Evolutionary conservation across 2,113 vertebrate genomes (phyloP).

Genomic region (Pleuronectes platessa): DNA sequence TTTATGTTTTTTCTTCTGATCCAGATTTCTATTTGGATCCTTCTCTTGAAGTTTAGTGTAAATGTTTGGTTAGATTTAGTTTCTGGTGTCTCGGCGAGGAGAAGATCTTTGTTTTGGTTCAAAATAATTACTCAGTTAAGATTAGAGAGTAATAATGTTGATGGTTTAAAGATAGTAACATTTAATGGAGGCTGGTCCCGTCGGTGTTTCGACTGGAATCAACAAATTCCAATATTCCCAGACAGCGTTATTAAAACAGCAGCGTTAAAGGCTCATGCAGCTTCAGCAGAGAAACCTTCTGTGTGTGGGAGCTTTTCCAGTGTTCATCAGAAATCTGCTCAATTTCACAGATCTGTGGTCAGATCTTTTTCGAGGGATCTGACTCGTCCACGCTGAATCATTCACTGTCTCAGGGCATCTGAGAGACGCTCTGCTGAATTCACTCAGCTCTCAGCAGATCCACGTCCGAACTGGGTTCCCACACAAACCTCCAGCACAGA

Average conservation of each 20-base stretch:
- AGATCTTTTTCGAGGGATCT: neutral
- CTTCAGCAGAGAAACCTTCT: no score
- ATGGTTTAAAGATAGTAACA: no score
- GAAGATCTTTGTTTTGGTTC: no score
- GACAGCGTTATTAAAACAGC: neutral
- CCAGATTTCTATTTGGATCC: no score
- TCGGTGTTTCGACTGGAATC: neutral
- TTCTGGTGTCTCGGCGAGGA: no score
- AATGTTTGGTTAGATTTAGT: no score
- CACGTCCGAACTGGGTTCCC: neutral
- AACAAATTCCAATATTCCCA: neutral
- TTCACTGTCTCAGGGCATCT: neutral
- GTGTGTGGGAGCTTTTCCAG: neutral
- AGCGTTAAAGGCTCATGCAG: no score
- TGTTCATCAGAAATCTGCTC: neutral
- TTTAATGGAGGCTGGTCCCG: no score
- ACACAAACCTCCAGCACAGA: neutral
- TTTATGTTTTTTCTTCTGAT: no score
- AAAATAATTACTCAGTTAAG: no score
- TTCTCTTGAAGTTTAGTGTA: no score
- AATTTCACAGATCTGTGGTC: neutral
- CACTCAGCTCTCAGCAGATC: neutral
- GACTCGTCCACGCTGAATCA: neutral
- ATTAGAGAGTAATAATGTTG: no score
- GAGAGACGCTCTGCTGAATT: neutral